Base-by-base conservation (phyloP, 1,140 invertebrate genomes). In the Philaenus spumarius region DNA sequence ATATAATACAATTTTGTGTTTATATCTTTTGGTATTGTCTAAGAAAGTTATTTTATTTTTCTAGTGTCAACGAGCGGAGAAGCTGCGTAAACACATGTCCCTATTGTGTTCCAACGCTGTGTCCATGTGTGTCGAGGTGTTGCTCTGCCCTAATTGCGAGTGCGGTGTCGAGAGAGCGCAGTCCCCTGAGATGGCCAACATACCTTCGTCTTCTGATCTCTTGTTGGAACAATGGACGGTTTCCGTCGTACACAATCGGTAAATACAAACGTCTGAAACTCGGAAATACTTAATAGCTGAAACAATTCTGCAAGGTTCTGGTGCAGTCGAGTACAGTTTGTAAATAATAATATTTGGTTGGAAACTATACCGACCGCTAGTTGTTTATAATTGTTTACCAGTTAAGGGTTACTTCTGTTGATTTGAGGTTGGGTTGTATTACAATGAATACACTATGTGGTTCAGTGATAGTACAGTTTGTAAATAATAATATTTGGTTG, bases 161-260 rank as follows among this genome's bases (percentile, higher is more conserved):
- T 86, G 86, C 66, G 80, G 76, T 48, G 67, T 69, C n/a, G 68
- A 72, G 34, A 64, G 72, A 30, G 72, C 75, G 14, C 68, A 71
- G 4, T 68, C 71, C 17, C 65, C 69, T n/a, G 73, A 80, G 48
- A 68, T 75, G 30, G 72, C 75, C 35, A 77, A 75, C 53, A 69
- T 75, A 2, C 76, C 76, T 39, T 72, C 68, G 57, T 71, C 73
- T 53, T 70, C 74, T 47, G 76, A 77, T 61, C 71, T 84, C 61
- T 72, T 89, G 15, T 69, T 90, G 60, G 87, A 90, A 70, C 83
- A 87, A 66, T 90, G 87, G 87, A 83, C 78, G 50, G 78, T 90
- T 59, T 76, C 78, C 60, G 70, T 83, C 40, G 69, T 77, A n/a
- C 69, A 78, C 35, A 82, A 79, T 73, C 82, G 82, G 83, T 85